These are phyloP conservation scores for Ammodytes marinus DNA, from an alignment of 2,113 vertebrate species.

Conservation along the genomic window DNA sequence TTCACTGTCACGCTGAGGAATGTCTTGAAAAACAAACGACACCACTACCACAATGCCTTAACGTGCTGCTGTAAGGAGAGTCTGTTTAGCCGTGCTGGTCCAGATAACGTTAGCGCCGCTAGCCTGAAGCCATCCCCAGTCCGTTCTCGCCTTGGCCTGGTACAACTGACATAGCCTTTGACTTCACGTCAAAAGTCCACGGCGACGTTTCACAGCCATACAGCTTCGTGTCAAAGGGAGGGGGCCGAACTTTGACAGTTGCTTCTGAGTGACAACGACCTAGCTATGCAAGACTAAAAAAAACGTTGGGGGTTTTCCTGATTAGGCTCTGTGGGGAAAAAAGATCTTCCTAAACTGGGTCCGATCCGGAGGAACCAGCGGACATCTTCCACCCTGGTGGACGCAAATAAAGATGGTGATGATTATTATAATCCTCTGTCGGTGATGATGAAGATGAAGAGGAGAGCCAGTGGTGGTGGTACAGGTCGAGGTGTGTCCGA, in stretches of 20 bases:
- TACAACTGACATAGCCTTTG: constrained; percentile 45
- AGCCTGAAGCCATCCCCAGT: constrained; percentile 62
- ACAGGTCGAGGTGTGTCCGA: constrained; percentile 41
- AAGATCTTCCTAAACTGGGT: constrained; percentile 44
- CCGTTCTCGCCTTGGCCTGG: constrained; percentile 63
- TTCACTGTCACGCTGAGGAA: background rate
- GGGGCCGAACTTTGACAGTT: background rate
- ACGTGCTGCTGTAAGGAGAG: background rate
- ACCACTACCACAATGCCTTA: background rate
- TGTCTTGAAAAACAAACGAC: background rate
- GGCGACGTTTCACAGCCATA: constrained; percentile 12
- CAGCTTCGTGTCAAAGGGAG: background rate
- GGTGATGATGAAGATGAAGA: constrained; percentile 6
- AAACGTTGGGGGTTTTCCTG: constrained; percentile 9
- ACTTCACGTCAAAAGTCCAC: background rate
- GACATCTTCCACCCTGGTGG: constrained; percentile 35
- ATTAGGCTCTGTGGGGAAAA: constrained; percentile 1
- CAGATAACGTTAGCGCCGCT: constrained; percentile 50
- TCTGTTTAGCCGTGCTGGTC: background rate
- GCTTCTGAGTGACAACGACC: background rate
- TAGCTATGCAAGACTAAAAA: background rate
- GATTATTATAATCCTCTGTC: background rate
- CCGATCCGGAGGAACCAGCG: constrained; percentile 12
- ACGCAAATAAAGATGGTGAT: background rate
- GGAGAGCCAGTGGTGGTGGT: background rate